Evolutionary conservation across 2,888 invertebrate species (phyloP).

Genomic region (Poecilobothrus nobilitatus): DNA sequence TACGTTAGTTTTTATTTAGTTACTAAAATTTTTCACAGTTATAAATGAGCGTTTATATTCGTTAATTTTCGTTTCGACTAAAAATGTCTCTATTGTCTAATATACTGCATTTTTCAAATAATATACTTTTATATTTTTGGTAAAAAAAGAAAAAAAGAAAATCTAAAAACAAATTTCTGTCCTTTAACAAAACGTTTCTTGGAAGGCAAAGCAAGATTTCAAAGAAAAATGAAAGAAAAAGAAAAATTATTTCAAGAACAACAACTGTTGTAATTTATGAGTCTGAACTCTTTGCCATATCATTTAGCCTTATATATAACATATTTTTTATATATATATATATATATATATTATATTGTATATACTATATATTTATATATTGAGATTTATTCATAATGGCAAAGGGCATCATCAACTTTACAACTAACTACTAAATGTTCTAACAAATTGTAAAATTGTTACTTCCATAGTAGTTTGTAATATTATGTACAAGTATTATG

Average conservation of each 20-base stretch:
- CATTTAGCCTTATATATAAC: background rate
- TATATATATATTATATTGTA: background rate
- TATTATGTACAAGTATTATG: background rate
- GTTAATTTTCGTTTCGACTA: too few relatives aligned
- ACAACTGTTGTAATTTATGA: background rate
- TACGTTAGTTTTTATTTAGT: too few relatives aligned
- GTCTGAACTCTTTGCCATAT: background rate
- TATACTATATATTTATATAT: background rate
- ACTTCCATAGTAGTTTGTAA: background rate
- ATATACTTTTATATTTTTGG: too few relatives aligned
- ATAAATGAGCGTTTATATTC: too few relatives aligned
- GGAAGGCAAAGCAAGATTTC: too few relatives aligned
- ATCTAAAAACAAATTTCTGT: too few relatives aligned
- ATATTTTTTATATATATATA: background rate
- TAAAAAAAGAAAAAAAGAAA: too few relatives aligned
- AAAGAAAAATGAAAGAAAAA: too few relatives aligned
- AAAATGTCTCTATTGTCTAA: too few relatives aligned
- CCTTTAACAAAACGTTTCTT: too few relatives aligned
- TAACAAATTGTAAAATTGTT: background rate
- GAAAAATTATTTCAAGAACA: background rate
- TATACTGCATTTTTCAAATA: too few relatives aligned
- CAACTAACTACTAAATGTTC: background rate
- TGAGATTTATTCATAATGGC: background rate
- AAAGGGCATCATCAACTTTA: constrained; percentile 1
- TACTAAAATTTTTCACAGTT: too few relatives aligned